phyloP scores from a whole-genome alignment of 1,140 invertebrate species.

The Formica selysi region DNA sequence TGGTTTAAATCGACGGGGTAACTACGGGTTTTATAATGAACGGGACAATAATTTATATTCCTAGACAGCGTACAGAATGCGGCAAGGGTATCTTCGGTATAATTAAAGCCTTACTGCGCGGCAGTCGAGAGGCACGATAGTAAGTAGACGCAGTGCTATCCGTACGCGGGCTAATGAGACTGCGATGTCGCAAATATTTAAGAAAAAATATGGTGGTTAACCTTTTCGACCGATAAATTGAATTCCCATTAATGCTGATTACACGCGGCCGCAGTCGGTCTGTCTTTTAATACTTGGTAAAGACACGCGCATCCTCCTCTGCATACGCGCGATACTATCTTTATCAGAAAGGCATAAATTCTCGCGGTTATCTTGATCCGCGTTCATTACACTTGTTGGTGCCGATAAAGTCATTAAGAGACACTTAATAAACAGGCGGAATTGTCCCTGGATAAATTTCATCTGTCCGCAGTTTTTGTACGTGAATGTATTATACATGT shows the following conservation, averaged over 20 bases:
- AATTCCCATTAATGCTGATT: slow-evolving; percentile 68
- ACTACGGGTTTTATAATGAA: slow-evolving; percentile 11
- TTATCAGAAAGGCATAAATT: slow-evolving; percentile 69
- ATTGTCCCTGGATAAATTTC: slow-evolving; percentile 57
- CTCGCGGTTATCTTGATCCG: slow-evolving; percentile 68
- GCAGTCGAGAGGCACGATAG: slow-evolving; percentile 38
- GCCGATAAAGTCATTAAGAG: slow-evolving; percentile 74
- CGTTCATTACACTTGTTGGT: slow-evolving; percentile 46
- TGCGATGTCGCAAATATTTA: slow-evolving; percentile 67
- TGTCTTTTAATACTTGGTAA: slow-evolving; percentile 44
- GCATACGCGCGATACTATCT: slow-evolving; percentile 69
- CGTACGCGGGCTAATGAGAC: slow-evolving; percentile 48
- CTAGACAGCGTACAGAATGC: slow-evolving; percentile 10
- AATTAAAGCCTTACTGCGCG: slow-evolving; percentile 51
- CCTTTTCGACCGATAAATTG: slow-evolving; percentile 70
- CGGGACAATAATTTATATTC: slow-evolving; percentile 58
- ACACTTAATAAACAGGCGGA: slow-evolving; percentile 72
- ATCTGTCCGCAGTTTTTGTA: background rate
- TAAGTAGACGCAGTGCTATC: background rate
- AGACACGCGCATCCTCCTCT: slow-evolving; percentile 27
- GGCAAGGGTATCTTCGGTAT: background rate
- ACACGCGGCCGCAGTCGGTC: slow-evolving; percentile 25
- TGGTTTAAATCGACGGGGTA: slow-evolving; percentile 29
- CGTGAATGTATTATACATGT: background rate
- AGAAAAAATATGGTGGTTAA: slow-evolving; percentile 60